A percentile compares a stretch with the other conserved stretches of the same genome.
phyloP scores from a whole-genome alignment of 2,113 vertebrate species.

The Percina caprodes region DNA sequence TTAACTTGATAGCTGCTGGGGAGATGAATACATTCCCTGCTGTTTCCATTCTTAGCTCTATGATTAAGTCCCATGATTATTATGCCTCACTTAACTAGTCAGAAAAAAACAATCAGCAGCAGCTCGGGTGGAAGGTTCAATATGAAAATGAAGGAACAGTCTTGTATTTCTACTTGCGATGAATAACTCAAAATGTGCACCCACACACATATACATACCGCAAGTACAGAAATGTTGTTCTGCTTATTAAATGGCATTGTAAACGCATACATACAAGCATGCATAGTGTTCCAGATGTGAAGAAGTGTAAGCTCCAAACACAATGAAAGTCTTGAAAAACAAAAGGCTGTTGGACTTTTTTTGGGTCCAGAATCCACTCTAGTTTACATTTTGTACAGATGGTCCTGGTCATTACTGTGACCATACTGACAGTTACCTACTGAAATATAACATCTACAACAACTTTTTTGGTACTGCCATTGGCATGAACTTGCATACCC shows the following conservation, averaged over 20 bases:
- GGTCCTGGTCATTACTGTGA: too few species aligned
- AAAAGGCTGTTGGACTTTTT: background rate
- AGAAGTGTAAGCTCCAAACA: background rate
- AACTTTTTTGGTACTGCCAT: too few species aligned
- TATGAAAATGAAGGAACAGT: background rate
- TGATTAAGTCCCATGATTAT: constrained; percentile 41
- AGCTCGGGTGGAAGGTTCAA: constrained; percentile 17
- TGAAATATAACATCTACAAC: too few species aligned
- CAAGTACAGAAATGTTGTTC: background rate
- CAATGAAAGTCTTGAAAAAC: background rate
- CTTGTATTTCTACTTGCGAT: background rate
- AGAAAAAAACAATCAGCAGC: constrained; percentile 9
- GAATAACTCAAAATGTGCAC: background rate
- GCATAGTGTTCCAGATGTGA: background rate
- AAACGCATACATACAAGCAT: background rate
- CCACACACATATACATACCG: background rate
- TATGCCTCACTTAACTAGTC: constrained; percentile 33
- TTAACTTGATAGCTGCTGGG: constrained; percentile 13
- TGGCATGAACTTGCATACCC: too few species aligned
- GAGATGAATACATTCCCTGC: constrained; percentile 15
- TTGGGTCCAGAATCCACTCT: too few species aligned
- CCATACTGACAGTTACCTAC: too few species aligned
- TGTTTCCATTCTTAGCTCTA: constrained; percentile 40
- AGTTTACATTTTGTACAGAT: too few species aligned
- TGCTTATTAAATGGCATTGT: background rate